Conservation (phyloP, 37 sponge, comb jelly and placozoan genomes). For the Chondrilla cf. caribensis region DNA sequence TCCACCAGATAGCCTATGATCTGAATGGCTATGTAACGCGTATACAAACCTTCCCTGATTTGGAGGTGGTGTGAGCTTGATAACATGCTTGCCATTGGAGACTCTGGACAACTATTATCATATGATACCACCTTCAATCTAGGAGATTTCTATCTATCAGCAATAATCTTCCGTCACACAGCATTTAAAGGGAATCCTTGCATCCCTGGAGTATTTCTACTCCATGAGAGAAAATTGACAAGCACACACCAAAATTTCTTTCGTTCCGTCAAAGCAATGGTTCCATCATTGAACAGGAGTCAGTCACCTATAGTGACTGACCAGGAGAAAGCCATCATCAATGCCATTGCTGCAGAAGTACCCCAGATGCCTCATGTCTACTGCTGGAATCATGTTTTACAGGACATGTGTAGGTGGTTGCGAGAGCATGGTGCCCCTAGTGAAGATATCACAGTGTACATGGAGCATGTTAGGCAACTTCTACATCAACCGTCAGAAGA, state of each 20-base stretch:
- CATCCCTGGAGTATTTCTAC: neutral
- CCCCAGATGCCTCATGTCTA: constrained; percentile 14
- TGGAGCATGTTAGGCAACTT: constrained; percentile 12
- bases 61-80: constrained; percentile 33
- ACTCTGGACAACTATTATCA: neutral
- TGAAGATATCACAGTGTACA: constrained; percentile 42
- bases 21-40: constrained; percentile 26
- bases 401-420: constrained; percentile 32
- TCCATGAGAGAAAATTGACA: neutral
- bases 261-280: neutral
- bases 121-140: constrained; percentile 54
- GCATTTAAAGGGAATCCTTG: constrained; percentile 4
- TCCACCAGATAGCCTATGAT: constrained; percentile 50
- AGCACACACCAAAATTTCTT: neutral
- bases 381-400: constrained; percentile 56
- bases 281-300: neutral
- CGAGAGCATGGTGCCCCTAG: constrained; percentile 38
- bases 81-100: constrained; percentile 12
- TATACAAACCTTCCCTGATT: constrained; percentile 47
- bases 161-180: constrained; percentile 28
- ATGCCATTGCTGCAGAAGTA: constrained; percentile 27
- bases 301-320: constrained; percentile 16
- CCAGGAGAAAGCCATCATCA: constrained; percentile 21
- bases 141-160: constrained; percentile 48
- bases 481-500: neutral